phyloP scores from a whole-genome alignment of 2,113 vertebrate species.

The Malurus melanocephalus region DNA sequence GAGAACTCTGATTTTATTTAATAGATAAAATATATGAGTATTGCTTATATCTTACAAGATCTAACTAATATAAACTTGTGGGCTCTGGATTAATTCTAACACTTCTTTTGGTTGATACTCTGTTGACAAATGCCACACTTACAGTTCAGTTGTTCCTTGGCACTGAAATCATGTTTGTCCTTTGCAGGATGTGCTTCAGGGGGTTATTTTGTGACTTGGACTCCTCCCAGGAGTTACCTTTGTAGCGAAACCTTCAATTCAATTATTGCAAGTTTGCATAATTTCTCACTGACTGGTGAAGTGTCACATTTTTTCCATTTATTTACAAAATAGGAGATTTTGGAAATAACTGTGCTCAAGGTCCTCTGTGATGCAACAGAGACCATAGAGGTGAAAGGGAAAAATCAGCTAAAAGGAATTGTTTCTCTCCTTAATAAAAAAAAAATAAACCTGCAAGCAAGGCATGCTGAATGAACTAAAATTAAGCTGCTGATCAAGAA shows the following conservation, averaged over 20 bases:
- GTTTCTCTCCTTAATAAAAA: neutral
- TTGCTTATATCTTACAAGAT: neutral
- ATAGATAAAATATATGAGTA: neutral
- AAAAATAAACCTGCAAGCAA: neutral
- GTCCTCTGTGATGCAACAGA: neutral
- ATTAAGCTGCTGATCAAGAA: neutral
- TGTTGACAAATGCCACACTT: neutral
- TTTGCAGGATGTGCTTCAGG: neutral
- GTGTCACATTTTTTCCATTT: neutral
- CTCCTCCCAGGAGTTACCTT: neutral
- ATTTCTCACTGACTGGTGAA: neutral
- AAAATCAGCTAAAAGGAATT: neutral
- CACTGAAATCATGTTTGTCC: neutral
- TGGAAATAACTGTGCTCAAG: neutral
- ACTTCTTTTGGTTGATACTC: neutral
- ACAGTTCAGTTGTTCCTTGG: neutral
- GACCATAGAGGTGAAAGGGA: neutral
- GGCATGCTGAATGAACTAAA: neutral
- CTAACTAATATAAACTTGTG: neutral
- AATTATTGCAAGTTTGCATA: accelerated
- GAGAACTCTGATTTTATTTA: neutral
- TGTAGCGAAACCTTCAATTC: neutral
- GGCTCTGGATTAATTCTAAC: neutral
- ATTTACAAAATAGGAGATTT: neutral
- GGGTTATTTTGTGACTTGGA: neutral